A percentile compares a stretch with the other conserved stretches of the same genome.
These are phyloP conservation scores for Plebejus argus DNA, from an alignment of 2,888 invertebrate genomes.

Conservation along the genomic window DNA sequence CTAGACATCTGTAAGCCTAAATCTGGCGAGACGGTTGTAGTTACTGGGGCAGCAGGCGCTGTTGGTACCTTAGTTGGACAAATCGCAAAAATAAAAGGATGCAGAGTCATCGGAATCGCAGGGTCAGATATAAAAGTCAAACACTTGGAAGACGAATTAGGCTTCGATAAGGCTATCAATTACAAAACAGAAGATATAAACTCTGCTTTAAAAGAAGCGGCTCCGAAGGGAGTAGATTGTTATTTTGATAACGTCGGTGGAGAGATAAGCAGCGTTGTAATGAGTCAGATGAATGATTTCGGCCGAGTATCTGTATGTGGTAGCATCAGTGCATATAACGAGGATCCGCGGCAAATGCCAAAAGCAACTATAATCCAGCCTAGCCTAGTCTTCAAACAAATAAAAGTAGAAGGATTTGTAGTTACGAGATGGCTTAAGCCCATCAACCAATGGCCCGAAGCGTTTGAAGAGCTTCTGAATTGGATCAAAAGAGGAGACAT, in stretches of 20 bases:
- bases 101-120: conserved; percentile 82
- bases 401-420: conserved; percentile 83
- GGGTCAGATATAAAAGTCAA: conserved; percentile 84
- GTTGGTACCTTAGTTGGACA: conserved; percentile 87
- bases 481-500: conserved; percentile 85
- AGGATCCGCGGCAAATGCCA: conserved; percentile 48
- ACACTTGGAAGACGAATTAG: conserved; percentile 82
- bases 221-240: conserved; percentile 85
- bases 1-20: conserved; percentile 83
- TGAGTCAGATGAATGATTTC: conserved; percentile 79
- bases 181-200: conserved; percentile 82
- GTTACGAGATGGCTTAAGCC: conserved; percentile 67
- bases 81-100: conserved; percentile 84
- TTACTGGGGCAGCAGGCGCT: conserved; percentile 86
- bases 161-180: conserved; percentile 85
- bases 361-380: conserved; percentile 76
- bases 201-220: conserved; percentile 77
- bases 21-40: conserved; percentile 83
- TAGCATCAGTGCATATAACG: conserved; percentile 62
- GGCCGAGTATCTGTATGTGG: conserved; percentile 58
- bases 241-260: conserved; percentile 89
- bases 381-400: conserved; percentile 76
- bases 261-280: conserved; percentile 77
- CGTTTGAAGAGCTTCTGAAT: conserved; percentile 75
- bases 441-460: conserved; percentile 77